These are phyloP conservation scores for Noctilio leporinus DNA, from an alignment of 2,113 vertebrate genomes.

Conservation along the genomic window DNA sequence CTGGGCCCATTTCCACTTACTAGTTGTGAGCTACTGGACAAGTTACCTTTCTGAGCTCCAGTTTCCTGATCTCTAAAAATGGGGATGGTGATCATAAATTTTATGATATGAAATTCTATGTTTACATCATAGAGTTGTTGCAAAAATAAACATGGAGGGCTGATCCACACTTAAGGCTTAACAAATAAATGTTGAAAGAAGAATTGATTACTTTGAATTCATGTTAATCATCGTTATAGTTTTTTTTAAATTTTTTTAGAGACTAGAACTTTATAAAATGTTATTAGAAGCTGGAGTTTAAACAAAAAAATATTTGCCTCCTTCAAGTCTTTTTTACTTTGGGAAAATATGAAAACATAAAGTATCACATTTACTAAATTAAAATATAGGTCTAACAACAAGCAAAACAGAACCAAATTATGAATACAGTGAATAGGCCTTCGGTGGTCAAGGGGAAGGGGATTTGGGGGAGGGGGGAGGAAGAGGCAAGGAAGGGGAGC, in stretches of 20 bases:
- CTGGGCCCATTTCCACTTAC: neutral
- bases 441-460: too few relatives aligned
- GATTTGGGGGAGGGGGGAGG: too few relatives aligned
- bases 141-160: neutral
- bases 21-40: neutral
- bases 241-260: neutral
- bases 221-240: neutral
- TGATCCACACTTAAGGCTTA: neutral
- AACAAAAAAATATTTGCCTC: neutral
- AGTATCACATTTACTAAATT: neutral
- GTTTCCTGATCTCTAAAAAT: neutral
- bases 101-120: neutral
- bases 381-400: too few relatives aligned
- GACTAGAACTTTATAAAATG: neutral
- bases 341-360: neutral
- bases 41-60: neutral
- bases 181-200: conserved; percentile 3
- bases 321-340: neutral
- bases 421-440: too few relatives aligned
- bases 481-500: too few relatives aligned
- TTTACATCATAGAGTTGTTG: neutral
- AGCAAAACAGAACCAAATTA: too few relatives aligned
- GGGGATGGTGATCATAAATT: neutral
- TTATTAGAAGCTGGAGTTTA: neutral
- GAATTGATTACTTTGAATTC: neutral